Conservation (phyloP, 1,140 invertebrate species). For the Dendroctonus ponderosae region DNA sequence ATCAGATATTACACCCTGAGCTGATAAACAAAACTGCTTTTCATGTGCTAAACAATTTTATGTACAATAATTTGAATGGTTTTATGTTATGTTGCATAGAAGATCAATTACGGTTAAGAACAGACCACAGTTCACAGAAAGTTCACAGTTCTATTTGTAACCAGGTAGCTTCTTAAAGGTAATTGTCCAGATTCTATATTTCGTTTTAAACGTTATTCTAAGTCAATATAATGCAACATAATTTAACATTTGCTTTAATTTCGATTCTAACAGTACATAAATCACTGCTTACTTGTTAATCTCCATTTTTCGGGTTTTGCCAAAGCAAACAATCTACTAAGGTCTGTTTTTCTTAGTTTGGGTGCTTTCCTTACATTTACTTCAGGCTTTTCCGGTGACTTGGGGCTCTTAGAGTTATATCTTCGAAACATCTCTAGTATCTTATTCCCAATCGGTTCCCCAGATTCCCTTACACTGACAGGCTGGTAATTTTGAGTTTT, state of each 20-base stretch:
- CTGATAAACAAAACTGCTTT: no score
- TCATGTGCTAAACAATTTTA: no score
- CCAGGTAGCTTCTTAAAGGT: background rate
- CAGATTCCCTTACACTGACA: no score
- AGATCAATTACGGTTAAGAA: no score
- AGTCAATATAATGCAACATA: background rate
- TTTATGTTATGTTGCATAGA: no score
- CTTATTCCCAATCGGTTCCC: slow-evolving; percentile 9
- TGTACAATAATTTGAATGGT: no score
- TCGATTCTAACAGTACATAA: slow-evolving; percentile 7
- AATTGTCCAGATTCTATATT: slow-evolving; percentile 5
- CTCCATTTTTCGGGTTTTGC: slow-evolving; percentile 73
- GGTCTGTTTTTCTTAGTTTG: slow-evolving; percentile 57
- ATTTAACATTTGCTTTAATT: background rate
- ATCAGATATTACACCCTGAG: no score
- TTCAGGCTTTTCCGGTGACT: slow-evolving; percentile 12
- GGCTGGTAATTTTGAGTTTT: slow-evolving; percentile 5
- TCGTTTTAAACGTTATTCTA: background rate
- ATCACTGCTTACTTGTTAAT: slow-evolving; percentile 54
- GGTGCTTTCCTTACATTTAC: slow-evolving; percentile 26
- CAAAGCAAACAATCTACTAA: slow-evolving; percentile 62
- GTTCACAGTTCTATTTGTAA: no score
- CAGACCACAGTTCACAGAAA: no score
- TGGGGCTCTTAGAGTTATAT: slow-evolving; percentile 15
- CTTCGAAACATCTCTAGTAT: slow-evolving; percentile 35